Conservation (phyloP, 1,140 invertebrate genomes). For the Drosophila malerkotliana region DNA sequence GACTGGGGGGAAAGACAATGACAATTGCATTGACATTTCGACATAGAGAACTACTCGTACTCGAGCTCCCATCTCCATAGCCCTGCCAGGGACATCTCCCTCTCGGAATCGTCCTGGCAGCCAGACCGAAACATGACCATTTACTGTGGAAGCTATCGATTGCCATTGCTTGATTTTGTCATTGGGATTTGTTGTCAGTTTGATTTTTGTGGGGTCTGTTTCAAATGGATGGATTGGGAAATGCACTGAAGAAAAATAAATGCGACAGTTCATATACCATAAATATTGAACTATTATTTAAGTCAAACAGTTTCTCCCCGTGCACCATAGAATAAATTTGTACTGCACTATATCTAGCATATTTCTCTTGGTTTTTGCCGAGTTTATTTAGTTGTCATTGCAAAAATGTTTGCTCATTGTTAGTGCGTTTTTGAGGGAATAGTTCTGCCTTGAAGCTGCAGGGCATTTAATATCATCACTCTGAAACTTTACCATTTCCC, state of each 20-base stretch:
- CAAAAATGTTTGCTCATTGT: constrained; percentile 72
- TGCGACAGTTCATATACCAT: not conserved
- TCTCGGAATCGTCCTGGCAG: constrained; percentile 34
- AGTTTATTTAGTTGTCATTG: constrained; percentile 79
- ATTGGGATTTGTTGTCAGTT: constrained; percentile 81
- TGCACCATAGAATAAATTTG: constrained; percentile 58
- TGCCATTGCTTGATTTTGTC: constrained; percentile 80
- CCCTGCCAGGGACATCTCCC: constrained; percentile 15
- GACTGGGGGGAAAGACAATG: constrained; percentile 43
- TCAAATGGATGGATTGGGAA: constrained; percentile 9
- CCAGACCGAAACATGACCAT: constrained; percentile 79
- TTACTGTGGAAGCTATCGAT: constrained; percentile 67
- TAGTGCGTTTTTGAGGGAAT: constrained; percentile 38
- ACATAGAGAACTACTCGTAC: constrained; percentile 43
- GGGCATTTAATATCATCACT: constrained; percentile 40
- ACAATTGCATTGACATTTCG: constrained; percentile 79
- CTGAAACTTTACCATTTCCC: constrained; percentile 47
- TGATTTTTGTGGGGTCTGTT: constrained; percentile 66
- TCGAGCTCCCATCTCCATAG: constrained; percentile 1
- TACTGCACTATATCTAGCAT: constrained; percentile 22
- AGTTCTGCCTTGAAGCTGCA: constrained; percentile 14
- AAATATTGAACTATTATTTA: not conserved
- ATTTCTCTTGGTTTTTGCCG: constrained; percentile 10
- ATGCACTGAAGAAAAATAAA: constrained; percentile 5
- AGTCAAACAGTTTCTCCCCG: not conserved